These are phyloP conservation scores for Cheilosia soror DNA, from an alignment of 2,888 invertebrate genomes.

Conservation along the genomic window DNA sequence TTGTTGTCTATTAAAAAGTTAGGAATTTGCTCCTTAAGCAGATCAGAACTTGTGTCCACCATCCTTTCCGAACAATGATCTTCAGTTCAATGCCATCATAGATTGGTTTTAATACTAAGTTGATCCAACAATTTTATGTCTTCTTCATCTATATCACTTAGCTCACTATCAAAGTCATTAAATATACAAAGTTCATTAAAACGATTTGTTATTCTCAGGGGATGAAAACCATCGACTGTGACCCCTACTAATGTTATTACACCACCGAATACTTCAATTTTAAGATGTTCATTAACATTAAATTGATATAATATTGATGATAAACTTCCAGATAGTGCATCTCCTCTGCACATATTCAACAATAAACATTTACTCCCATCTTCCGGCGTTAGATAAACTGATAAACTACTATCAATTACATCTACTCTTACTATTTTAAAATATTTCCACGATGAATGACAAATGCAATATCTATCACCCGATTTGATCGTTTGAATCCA, in stretches of 20 bases:
- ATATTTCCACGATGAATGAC: constrained; percentile 18
- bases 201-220: background rate
- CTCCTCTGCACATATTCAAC: background rate
- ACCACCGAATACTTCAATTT: constrained; percentile 5
- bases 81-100: background rate
- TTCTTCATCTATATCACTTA: constrained; percentile 8
- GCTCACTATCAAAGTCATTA: constrained; percentile 4
- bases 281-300: constrained; percentile 5
- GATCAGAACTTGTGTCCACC: background rate
- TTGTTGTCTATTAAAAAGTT: constrained; percentile 9
- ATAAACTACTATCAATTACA: constrained; percentile 4
- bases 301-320: constrained; percentile 4
- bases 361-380: constrained; percentile 8
- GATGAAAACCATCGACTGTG: background rate
- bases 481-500: constrained; percentile 24
- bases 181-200: constrained; percentile 8
- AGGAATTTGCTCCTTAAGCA: background rate
- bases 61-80: background rate
- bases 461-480: constrained; percentile 20
- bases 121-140: constrained; percentile 11
- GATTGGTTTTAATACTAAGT: background rate
- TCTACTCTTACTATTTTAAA: constrained; percentile 12
- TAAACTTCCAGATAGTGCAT: background rate
- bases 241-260: constrained; percentile 13
- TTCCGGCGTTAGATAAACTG: constrained; percentile 11